These are phyloP conservation scores for Drosophila robusta DNA, from an alignment of 2,888 invertebrate genomes.

Conservation along the genomic window DNA sequence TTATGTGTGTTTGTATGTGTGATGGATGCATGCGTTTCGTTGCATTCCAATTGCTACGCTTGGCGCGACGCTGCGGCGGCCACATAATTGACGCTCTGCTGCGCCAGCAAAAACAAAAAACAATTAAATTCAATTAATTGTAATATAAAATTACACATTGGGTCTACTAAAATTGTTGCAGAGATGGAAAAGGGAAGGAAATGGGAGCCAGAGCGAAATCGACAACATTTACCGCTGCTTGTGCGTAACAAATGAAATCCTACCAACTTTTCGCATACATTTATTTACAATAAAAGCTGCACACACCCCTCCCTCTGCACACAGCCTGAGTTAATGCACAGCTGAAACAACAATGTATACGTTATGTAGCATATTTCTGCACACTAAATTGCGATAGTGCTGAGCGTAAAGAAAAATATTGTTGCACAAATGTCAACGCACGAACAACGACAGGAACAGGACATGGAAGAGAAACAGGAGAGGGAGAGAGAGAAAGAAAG, in stretches of 20 bases:
- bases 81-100: conserved; percentile 69
- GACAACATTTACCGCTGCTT: conserved; percentile 24
- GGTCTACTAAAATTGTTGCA: conserved; percentile 45
- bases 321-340: neutral
- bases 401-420: neutral
- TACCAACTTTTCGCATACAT: conserved; percentile 13
- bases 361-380: conserved; percentile 27
- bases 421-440: conserved; percentile 9
- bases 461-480: neutral
- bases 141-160: conserved; percentile 58
- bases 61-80: conserved; percentile 60
- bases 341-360: conserved; percentile 8
- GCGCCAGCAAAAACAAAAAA: conserved; percentile 66
- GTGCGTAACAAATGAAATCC: conserved; percentile 26
- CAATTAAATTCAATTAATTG: conserved; percentile 79
- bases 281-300: neutral
- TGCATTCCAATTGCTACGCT: conserved; percentile 63
- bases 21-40: conserved; percentile 40
- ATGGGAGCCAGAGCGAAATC: conserved; percentile 15
- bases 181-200: conserved; percentile 14
- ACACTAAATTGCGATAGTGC: neutral
- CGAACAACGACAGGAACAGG: neutral
- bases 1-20: neutral
- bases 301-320: neutral
- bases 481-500: neutral